Base-by-base conservation (phyloP, 23 tunicate species). In the Ciona savignyi region DNA sequence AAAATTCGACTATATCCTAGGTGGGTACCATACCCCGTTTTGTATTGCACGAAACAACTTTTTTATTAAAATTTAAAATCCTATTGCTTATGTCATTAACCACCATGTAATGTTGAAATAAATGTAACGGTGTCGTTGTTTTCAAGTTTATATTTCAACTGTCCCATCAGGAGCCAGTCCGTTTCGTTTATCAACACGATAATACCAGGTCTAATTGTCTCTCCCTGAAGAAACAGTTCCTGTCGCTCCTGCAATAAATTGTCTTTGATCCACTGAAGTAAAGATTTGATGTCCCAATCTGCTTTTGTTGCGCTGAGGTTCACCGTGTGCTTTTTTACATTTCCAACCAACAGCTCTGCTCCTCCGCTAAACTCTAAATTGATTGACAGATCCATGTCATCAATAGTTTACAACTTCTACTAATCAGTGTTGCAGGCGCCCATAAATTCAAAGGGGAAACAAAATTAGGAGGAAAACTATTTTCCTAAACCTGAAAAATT, bases 101-200 rank as follows among this genome's bases (percentile, higher is more conserved):
- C 99, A 20, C 99, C 99, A 75, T 94, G 99, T 66, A 94, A 75
- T 1, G 99, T 94, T 65, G 99, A 94, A 27, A 94, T 87, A 80
- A 94, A 94, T 0, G 86, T 86, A 30, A 94, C 79, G 51, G 62
- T 63, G 63, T 94, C 99, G 35, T 76, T 83, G 22, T 88, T 32
- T 63, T 76, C 89, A 2, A 94, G 0, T 28, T 74, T 70, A 78
- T 94, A 94, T 27, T 74, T 67, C 23, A 70, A 27, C 62, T 83
- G 82, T 23, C 74, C 86, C 29, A 70, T 26, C 69, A 94, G 65
- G 34, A 77, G 81, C 99, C 99, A 94, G 61, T 94, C 99, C 23
- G 90, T 89, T 60, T 94, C 99, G 74, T 94, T 94, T 9, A 94
- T 69, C 22, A 94, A 80, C 2, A 94, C 90, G 27, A 94, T 35